These are phyloP conservation scores for Alexandromys fortis DNA, from an alignment of 2,113 vertebrate genomes.

Conservation along the genomic window DNA sequence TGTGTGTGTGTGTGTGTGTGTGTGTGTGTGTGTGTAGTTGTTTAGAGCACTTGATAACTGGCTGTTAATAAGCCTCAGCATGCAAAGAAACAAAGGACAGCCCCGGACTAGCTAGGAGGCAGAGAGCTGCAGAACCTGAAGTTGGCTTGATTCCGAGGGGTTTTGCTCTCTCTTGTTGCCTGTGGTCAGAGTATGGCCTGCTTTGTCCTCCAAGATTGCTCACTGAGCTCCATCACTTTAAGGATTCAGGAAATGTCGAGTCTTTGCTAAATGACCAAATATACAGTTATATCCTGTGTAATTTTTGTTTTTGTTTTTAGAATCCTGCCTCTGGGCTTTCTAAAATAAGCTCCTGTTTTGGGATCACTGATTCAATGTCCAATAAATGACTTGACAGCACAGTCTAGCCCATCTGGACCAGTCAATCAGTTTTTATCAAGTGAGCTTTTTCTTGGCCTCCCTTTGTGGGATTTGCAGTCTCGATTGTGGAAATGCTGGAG, in stretches of 20 bases:
- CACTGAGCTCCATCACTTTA: background rate
- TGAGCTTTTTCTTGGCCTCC: constrained; percentile 52
- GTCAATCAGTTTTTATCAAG: constrained; percentile 72
- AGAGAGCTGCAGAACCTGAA: background rate
- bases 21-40: background rate
- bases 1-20: background rate
- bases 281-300: constrained; percentile 9
- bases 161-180: background rate
- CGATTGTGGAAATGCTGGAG: constrained; percentile 7
- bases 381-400: constrained; percentile 66
- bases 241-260: background rate
- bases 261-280: background rate
- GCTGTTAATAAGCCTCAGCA: background rate
- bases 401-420: constrained; percentile 75
- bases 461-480: constrained; percentile 9
- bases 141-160: background rate
- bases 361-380: constrained; percentile 53
- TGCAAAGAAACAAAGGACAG: constrained; percentile 3
- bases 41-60: no score
- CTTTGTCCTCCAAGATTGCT: background rate
- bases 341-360: constrained; percentile 71
- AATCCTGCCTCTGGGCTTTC: constrained; percentile 73
- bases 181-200: background rate
- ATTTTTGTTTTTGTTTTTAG: constrained; percentile 20
- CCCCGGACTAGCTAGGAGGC: background rate